These are phyloP conservation scores for Chrysolina americana DNA, from an alignment of 2,888 invertebrate genomes.

Conservation along the genomic window DNA sequence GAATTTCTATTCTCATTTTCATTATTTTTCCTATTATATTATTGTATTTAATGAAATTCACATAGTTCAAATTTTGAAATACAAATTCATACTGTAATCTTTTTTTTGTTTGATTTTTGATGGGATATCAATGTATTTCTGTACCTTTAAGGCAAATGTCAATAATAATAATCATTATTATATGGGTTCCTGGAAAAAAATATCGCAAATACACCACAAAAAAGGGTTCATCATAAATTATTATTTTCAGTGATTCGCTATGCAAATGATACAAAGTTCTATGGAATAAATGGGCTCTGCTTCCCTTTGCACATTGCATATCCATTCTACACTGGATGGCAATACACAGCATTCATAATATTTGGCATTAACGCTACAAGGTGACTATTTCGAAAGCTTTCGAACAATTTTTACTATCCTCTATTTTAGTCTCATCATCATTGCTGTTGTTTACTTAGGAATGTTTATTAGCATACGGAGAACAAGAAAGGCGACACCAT, in stretches of 20 bases:
- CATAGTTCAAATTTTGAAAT: too few relatives aligned
- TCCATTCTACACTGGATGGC: constrained; percentile 78
- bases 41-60: too few relatives aligned
- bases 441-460: constrained; percentile 74
- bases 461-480: constrained; percentile 77
- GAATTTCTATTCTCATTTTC: too few relatives aligned
- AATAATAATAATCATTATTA: too few relatives aligned
- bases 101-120: too few relatives aligned
- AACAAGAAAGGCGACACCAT: constrained; percentile 75
- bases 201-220: too few relatives aligned
- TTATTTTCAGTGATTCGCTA: constrained; percentile 17
- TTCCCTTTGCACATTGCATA: constrained; percentile 81
- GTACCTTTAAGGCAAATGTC: too few relatives aligned
- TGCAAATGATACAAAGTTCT: constrained; percentile 68
- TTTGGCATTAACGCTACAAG: constrained; percentile 77
- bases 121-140: too few relatives aligned
- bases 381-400: constrained; percentile 55
- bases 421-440: constrained; percentile 71
- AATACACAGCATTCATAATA: constrained; percentile 81
- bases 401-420: background rate
- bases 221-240: too few relatives aligned
- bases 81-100: too few relatives aligned
- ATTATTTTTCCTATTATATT: too few relatives aligned
- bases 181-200: too few relatives aligned
- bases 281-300: constrained; percentile 79